A percentile compares a stretch with the other conserved stretches of the same genome.
Evolutionary conservation across 2,113 vertebrate species (phyloP).

Genomic region (Peromyscus californicus): DNA sequence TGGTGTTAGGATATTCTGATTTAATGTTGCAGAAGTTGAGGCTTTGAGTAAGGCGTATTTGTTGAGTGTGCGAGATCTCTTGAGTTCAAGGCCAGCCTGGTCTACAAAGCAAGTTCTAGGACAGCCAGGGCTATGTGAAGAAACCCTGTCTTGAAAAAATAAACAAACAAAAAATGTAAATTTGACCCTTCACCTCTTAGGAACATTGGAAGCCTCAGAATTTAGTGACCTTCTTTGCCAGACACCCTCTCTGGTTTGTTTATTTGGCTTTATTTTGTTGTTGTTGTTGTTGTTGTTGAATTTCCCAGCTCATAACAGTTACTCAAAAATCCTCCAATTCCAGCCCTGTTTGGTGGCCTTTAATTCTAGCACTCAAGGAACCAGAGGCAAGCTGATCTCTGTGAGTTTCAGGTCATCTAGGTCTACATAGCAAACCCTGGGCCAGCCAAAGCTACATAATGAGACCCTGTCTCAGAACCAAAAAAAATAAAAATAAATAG

Average conservation of each 20-base stretch:
- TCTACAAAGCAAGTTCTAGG: too few relatives aligned
- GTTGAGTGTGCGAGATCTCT: not conserved
- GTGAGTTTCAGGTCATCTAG: not conserved
- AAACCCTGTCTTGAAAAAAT: not conserved
- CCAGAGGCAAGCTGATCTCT: not conserved
- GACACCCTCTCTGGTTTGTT: not conserved
- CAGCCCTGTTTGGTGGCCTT: not conserved
- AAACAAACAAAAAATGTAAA: not conserved
- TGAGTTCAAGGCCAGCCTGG: too few relatives aligned
- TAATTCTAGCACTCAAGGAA: not conserved
- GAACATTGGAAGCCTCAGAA: not conserved
- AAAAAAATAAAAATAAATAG: not conserved
- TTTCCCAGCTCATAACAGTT: not conserved
- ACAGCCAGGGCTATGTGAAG: not conserved
- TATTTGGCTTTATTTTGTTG: not conserved
- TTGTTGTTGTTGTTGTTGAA: not conserved
- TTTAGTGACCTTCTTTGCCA: not conserved
- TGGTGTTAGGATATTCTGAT: not conserved
- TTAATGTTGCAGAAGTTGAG: not conserved
- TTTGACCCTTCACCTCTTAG: not conserved
- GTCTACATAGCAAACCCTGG: not conserved
- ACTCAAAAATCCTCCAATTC: not conserved
- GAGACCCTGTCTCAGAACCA: not conserved
- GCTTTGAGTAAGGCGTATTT: not conserved
- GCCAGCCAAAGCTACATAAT: not conserved